Evolutionary conservation across 2,113 vertebrate species (phyloP).

Genomic region (Tyrannus savana): DNA sequence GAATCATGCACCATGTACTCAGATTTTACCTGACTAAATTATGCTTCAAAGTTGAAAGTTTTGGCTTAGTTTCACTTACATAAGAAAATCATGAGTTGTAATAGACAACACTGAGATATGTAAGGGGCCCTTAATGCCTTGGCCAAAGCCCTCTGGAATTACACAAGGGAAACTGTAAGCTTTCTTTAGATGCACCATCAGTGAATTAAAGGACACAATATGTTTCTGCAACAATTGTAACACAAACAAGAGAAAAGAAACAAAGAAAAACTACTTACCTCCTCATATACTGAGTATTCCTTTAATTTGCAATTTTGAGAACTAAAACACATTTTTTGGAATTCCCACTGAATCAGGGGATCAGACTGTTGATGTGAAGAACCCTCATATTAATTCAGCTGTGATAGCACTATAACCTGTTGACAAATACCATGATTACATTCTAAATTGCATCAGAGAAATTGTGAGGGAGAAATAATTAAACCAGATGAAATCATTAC

Average conservation of each 20-base stretch:
- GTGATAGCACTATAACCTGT: not conserved
- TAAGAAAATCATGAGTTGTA: not conserved
- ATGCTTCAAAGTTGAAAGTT: not conserved
- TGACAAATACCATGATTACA: not conserved
- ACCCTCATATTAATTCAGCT: not conserved
- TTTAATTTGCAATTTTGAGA: not conserved
- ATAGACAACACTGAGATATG: not conserved
- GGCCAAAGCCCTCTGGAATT: not conserved
- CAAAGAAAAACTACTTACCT: not conserved
- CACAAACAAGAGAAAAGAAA: not conserved
- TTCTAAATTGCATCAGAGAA: not conserved
- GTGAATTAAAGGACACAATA: not conserved
- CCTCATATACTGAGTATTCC: not conserved
- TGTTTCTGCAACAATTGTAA: not conserved
- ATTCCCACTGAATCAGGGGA: not conserved
- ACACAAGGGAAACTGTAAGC: not conserved
- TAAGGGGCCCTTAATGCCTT: not conserved
- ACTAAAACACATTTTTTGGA: not conserved
- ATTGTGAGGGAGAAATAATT: not conserved
- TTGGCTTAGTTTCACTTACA: not conserved
- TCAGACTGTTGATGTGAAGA: not conserved
- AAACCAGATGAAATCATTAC: not conserved
- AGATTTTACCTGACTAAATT: not conserved
- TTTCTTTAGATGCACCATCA: not conserved
- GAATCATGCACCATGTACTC: fast-evolving